Percentiles rank a stretch among this genome's conserved stretches.
phyloP scores from a whole-genome alignment of 1,140 invertebrate genomes.

The Latrodectus geometricus region DNA sequence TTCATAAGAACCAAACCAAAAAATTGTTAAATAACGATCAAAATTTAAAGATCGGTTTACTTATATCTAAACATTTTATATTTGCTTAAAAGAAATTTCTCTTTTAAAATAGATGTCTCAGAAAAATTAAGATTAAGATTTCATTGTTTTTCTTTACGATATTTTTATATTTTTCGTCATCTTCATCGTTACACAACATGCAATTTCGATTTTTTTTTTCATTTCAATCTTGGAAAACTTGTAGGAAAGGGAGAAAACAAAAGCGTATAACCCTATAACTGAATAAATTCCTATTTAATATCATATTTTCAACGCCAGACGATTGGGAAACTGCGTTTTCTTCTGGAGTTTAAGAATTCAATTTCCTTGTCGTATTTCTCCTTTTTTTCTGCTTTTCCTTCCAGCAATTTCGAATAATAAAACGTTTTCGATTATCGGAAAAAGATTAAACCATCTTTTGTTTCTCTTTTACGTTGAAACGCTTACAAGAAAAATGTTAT shows the following conservation, averaged over 20 bases:
- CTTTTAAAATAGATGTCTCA: too few relatives aligned
- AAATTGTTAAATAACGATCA: too few relatives aligned
- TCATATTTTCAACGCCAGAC: not conserved
- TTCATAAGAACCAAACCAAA: too few relatives aligned
- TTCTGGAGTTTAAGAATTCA: not conserved
- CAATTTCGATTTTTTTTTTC: not conserved
- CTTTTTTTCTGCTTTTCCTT: not conserved
- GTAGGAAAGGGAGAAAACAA: not conserved
- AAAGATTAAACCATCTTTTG: not conserved
- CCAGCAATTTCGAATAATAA: slow-evolving; percentile 1
- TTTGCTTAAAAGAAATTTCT: too few relatives aligned
- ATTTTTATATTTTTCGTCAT: too few relatives aligned
- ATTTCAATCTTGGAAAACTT: not conserved
- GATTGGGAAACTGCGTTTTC: not conserved
- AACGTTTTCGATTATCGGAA: not conserved
- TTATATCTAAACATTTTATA: too few relatives aligned
- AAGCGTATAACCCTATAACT: not conserved
- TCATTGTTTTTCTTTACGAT: too few relatives aligned
- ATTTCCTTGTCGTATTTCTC: not conserved
- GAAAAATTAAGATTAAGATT: too few relatives aligned
- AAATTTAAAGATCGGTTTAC: too few relatives aligned
- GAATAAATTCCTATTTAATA: slow-evolving; percentile 1
- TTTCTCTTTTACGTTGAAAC: not conserved
- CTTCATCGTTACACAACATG: too few relatives aligned
- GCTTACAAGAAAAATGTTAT: not conserved